Conservation (phyloP, 2,888 invertebrate species). For the Cantharis nigra region DNA sequence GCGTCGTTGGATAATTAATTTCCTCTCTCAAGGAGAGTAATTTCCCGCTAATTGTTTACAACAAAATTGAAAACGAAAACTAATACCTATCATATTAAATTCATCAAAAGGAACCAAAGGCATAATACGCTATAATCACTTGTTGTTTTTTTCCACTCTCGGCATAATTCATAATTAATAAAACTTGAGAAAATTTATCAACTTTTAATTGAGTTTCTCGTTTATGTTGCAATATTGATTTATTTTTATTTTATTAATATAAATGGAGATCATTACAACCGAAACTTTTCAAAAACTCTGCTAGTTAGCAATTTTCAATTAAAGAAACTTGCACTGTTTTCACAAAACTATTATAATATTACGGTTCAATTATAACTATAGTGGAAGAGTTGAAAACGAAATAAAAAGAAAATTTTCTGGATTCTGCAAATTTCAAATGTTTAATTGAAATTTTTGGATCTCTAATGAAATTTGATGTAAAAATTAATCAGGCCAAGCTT, state of each 20-base stretch:
- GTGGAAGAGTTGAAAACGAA: no score
- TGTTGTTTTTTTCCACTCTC: not conserved
- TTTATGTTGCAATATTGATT: not conserved
- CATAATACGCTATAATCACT: not conserved
- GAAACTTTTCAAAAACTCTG: not conserved
- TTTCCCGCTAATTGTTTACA: not conserved
- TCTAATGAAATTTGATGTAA: not conserved
- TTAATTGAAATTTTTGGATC: not conserved
- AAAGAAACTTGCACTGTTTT: not conserved
- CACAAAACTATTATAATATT: not conserved
- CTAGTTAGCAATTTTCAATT: not conserved
- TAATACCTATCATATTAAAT: not conserved
- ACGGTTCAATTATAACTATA: no score
- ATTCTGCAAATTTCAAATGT: not conserved
- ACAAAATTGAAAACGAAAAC: not conserved
- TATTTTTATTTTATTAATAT: not conserved
- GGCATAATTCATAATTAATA: not conserved
- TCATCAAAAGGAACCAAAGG: not conserved
- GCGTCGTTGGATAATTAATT: not conserved
- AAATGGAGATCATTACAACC: not conserved
- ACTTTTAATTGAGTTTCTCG: not conserved
- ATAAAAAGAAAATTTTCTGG: not conserved
- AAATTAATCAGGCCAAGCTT: not conserved
- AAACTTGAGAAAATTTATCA: not conserved
- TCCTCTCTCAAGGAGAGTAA: not conserved